phyloP scores from a whole-genome alignment of 2,113 vertebrate species.

The Archocentrus centrarchus region DNA sequence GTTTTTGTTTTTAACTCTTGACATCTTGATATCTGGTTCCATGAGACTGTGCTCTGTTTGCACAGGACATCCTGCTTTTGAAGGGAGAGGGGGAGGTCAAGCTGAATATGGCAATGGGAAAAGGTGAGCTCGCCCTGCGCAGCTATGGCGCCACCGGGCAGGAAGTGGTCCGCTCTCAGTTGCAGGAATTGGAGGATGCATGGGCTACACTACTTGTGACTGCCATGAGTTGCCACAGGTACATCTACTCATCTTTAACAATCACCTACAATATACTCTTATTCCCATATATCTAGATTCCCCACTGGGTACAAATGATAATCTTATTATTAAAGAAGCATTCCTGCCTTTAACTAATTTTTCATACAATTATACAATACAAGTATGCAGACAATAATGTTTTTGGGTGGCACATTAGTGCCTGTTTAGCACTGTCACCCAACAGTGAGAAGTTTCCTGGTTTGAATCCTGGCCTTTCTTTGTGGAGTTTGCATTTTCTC shows the following conservation, averaged over 20 bases:
- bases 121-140: conserved; percentile 90
- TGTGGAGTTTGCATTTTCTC: not conserved
- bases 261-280: not conserved
- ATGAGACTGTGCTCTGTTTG: conserved; percentile 41
- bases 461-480: not conserved
- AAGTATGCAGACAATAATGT: not conserved
- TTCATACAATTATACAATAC: not conserved
- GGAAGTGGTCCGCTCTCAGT: conserved; percentile 86
- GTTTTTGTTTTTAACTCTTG: not conserved
- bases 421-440: not conserved
- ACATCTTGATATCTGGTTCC: not conserved
- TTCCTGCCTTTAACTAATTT: not conserved
- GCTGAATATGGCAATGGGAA: conserved; percentile 95
- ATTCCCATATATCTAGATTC: not conserved
- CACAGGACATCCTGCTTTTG: conserved; percentile 94
- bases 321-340: not conserved
- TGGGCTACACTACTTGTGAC: conserved; percentile 88
- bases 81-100: conserved; percentile 98
- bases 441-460: not conserved
- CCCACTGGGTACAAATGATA: not conserved
- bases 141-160: conserved; percentile 86
- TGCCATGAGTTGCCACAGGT: conserved; percentile 89
- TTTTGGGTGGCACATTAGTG: not conserved
- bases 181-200: conserved; percentile 87
- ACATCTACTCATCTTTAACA: not conserved